Base-by-base conservation (phyloP, 2,113 vertebrate genomes). In the Gymnarchus niloticus region DNA sequence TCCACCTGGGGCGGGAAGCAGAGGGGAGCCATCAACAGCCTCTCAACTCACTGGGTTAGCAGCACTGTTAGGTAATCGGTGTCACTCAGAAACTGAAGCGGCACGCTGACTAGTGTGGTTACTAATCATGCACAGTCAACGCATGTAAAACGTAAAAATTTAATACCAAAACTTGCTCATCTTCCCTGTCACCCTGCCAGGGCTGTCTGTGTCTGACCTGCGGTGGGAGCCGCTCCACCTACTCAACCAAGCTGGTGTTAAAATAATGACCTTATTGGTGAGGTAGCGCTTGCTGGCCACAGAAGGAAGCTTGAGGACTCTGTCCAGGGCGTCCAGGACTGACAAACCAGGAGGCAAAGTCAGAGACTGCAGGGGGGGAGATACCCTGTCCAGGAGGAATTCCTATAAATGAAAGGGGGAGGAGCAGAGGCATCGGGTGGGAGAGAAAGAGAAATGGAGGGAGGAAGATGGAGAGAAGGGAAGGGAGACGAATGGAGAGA, bases 271-370 rank as follows among this genome's bases (percentile, higher is more conserved):
- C 96, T 99, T 99, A 88, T 96, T 99, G 88, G 97, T 99, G 87
- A 99, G 95, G 90, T 97, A 98, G 85, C 97, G 95, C 85, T 99
- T 99, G 92, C 97, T 98, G 7, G 95, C 97, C 86, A 99, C 97
- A 0, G 96, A 90, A 0, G 97, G 97, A 12, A 99, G 91, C 59
- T 94, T 90, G 33, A 99, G 89, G 44, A 98, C 96, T 25, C 96
- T 90, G 0, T 94, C 94, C 28, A 99, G 93, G 0, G 96, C 96
- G 10, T 93, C 90, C 41, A 44, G 90, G 78, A 97, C 94, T 0
- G 84, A 92, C 52, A 99, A 91, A 12, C 83, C 91, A 0, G 86
- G 49, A 5, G 97, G 96, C 49, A 99, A 91, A n/a, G 21, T 73
- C 88, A 99, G 90, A 0, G 94, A 91, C 51, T 82, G 88, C 4